These are phyloP conservation scores for Caenorhabditis plicata DNA, from an alignment of 2,888 invertebrate genomes.

Conservation along the genomic window DNA sequence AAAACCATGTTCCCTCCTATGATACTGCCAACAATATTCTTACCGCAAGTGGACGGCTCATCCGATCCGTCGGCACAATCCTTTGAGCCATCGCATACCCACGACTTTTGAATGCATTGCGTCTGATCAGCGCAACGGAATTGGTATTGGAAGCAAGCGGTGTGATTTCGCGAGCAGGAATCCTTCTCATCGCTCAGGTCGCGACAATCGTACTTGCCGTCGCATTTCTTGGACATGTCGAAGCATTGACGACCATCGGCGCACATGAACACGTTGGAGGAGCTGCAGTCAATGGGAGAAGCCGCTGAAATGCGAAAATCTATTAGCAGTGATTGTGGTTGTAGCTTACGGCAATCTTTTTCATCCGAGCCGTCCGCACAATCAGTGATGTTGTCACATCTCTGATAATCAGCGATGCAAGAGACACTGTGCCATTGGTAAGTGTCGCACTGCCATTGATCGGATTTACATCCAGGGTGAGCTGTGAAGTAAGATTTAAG, in stretches of 20 bases:
- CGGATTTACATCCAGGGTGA: constrained; percentile 85
- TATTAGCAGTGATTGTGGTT: neutral
- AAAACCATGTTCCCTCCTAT: too few relatives aligned
- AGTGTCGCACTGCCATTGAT: constrained; percentile 86
- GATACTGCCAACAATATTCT: constrained; percentile 1
- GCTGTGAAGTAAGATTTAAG: constrained; percentile 72
- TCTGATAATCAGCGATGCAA: constrained; percentile 87
- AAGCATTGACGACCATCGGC: constrained; percentile 78
- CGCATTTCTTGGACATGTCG: constrained; percentile 84
- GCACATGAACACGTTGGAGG: constrained; percentile 75
- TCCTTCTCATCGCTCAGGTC: constrained; percentile 77
- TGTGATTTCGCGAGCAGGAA: constrained; percentile 73
- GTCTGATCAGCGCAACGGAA: constrained; percentile 88
- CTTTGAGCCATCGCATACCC: constrained; percentile 70
- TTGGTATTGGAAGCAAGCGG: constrained; percentile 71
- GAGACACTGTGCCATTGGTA: constrained; percentile 91
- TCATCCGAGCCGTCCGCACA: constrained; percentile 94
- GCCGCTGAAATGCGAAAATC: constrained; percentile 36
- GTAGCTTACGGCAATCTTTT: constrained; percentile 83
- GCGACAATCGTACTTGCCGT: constrained; percentile 84
- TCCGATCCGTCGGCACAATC: constrained; percentile 84
- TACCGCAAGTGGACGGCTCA: constrained; percentile 60
- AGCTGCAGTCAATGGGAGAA: constrained; percentile 44
- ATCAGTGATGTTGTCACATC: constrained; percentile 91
- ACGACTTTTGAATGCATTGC: constrained; percentile 74